phyloP scores from a whole-genome alignment of 2,888 invertebrate genomes.

The Ichneumoninae sp. region DNA sequence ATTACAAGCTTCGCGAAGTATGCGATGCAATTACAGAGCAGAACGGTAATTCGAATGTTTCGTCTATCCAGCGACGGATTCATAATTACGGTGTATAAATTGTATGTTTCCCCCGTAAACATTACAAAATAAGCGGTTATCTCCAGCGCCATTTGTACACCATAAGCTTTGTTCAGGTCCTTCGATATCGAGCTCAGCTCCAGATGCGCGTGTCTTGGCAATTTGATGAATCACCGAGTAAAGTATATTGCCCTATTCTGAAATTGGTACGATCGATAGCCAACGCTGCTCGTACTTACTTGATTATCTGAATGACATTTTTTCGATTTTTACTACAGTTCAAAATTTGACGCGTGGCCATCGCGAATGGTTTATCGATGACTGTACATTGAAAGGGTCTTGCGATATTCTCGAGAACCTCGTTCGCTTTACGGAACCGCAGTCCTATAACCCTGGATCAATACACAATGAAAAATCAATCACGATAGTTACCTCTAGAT shows the following conservation, averaged over 20 bases:
- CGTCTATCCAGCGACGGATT: background rate
- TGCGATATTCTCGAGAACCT: slow-evolving; percentile 22
- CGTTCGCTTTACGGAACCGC: slow-evolving; percentile 41
- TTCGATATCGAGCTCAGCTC: slow-evolving; percentile 42
- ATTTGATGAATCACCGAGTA: background rate
- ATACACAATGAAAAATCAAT: background rate
- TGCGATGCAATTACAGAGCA: background rate
- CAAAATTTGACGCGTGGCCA: background rate
- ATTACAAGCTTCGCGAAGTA: slow-evolving; percentile 27
- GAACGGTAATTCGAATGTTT: background rate
- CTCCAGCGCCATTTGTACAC: slow-evolving; percentile 47
- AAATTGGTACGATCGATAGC: background rate
- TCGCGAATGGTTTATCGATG: background rate
- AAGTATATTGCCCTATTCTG: background rate
- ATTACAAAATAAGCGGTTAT: slow-evolving; percentile 48
- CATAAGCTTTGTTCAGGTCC: slow-evolving; percentile 18
- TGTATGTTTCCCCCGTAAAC: slow-evolving; percentile 48
- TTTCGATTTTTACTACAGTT: background rate
- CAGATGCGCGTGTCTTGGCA: slow-evolving; percentile 61
- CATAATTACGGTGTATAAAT: slow-evolving; percentile 15
- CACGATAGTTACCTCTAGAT: background rate
- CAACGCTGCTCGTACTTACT: background rate
- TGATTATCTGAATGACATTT: background rate
- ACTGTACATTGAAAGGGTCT: background rate
- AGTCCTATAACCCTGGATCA: slow-evolving; percentile 15